Base-by-base conservation (phyloP, 2,797 vertebrate species). In the Sebastes umbrosus region DNA sequence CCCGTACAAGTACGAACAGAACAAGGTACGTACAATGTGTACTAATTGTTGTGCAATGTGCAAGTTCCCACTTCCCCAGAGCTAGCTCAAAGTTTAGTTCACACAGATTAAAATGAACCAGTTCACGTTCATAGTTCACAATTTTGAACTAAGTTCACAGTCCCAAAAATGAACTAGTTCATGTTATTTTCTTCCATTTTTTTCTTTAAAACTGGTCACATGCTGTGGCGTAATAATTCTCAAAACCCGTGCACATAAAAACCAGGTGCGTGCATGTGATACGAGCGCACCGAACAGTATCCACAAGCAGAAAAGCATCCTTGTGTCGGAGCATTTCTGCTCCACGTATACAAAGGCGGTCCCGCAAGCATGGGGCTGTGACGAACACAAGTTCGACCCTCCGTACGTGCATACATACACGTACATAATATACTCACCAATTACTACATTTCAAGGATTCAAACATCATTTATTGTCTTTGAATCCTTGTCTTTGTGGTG, bases 1-100 rank as follows among this genome's bases (percentile, higher is more conserved):
- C 88, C 96, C 96, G 50, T 99, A 96, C 94, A 98, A 98, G 95
- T 97, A 96, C 0, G 98, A 99, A 60, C 97, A 98, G 94, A 99
- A 99, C 95, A 97, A 98, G 97, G 99, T 99, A 54, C 2, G 67
- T 69, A 50, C 25, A 50, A 16, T 99, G 68, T 5, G 93, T 78
- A 29, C 43, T 12, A 52, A 14, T 1, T 14, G 65, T 27, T 50
- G 7, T 18, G 16, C 16, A 46, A 46, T 18, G 18, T 50, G 46
- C 59, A 60, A 29, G 59, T 12, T 11, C 29, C 18, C 25, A 29
- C 57, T 29, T n/a, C 59, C 18, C 59, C 18, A 62, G 59, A 62
- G 29, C 29, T 20, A 20, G 46, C 46, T 62, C 59, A 12, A 12
- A 32, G 29, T 0, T 62, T 0, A 62, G 8, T 32, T 32, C 29